Evolutionary conservation across 2,888 invertebrate genomes (phyloP), one percentile per base, ranked within the genome.

Genomic region (Allacma fusca): DNA sequence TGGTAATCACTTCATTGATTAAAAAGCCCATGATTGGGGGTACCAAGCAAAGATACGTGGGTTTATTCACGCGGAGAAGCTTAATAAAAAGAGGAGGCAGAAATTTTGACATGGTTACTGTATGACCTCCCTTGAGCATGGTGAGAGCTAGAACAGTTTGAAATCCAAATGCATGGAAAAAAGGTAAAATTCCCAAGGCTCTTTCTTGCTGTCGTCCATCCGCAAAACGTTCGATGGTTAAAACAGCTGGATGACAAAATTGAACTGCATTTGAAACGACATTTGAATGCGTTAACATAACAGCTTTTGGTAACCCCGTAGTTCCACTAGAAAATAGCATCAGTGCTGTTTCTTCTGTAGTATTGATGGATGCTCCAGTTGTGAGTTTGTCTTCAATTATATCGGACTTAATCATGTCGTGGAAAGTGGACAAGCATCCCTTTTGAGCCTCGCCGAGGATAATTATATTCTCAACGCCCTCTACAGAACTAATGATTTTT

Each of bases 351-450:
- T 77, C 71, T 12, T 79, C n/a, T 5, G 50, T 72, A 1, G 81
- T 79, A n/a, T 83, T 76, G n/a, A 81, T 79, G 21, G 78, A 40
- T 13, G 74, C 57, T 0, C 83, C 34, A 34, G 34, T 34, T 7
- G 34, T 34, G 4, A 34, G 34, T 7, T 34, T 7, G 4, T 9
- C 74, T 16, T 79, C 80, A 7, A 19, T 67, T 4, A 81, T 78
- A 21, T 79, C 72, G 23, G 79, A 76, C 59, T 81, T 81, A 1
- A 80, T 78, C 81, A 83, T 81, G 73, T 84, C 83, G 34, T 76
- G 77, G 62, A 73, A 79, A 28, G 65, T 77, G 29, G 77, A 75
- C 50, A 50, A 19, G 44, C 76, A 77, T 19, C 74, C 82, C 50
- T 79, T 69, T 44, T 79, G 74, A 23, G 83, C 69, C 29, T 84